Percentiles rank a stretch among this genome's conserved stretches.
Conservation (phyloP, 2,888 invertebrate genomes). For the Chalcosyrphus nemorum region DNA sequence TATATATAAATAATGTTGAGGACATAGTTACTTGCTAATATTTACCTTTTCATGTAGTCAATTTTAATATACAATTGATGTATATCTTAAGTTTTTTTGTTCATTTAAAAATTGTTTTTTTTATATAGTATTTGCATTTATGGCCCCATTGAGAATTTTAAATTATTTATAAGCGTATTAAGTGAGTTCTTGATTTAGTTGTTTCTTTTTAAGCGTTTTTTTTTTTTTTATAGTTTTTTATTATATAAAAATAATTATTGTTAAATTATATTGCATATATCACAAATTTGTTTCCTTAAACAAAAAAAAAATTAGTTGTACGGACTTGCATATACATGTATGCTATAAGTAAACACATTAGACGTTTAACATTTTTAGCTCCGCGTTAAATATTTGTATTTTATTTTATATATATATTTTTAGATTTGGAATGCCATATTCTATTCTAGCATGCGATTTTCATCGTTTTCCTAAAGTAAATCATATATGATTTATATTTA, state of each 20-base stretch:
- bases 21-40: too few species aligned
- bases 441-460: too few species aligned
- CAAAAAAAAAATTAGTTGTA: not conserved
- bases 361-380: too few species aligned
- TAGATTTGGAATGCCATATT: too few species aligned
- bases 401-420: too few species aligned
- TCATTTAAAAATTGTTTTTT: not conserved
- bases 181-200: not conserved
- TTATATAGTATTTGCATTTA: constrained; percentile 23
- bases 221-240: not conserved
- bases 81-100: constrained; percentile 4
- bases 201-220: not conserved
- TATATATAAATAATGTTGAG: too few species aligned
- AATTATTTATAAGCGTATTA: constrained; percentile 10
- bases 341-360: too few species aligned
- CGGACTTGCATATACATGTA: too few species aligned
- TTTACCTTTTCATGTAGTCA: constrained; percentile 32
- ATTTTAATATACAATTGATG: not conserved
- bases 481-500: too few species aligned
- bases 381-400: too few species aligned
- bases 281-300: constrained; percentile 17
- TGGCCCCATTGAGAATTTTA: constrained; percentile 6
- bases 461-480: too few species aligned
- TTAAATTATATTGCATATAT: constrained; percentile 11
- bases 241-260: not conserved